A percentile compares a stretch with the other conserved stretches of the same genome.
Evolutionary conservation across 1,140 invertebrate genomes (phyloP).

Genomic region (Lordiphosa stackelbergi): DNA sequence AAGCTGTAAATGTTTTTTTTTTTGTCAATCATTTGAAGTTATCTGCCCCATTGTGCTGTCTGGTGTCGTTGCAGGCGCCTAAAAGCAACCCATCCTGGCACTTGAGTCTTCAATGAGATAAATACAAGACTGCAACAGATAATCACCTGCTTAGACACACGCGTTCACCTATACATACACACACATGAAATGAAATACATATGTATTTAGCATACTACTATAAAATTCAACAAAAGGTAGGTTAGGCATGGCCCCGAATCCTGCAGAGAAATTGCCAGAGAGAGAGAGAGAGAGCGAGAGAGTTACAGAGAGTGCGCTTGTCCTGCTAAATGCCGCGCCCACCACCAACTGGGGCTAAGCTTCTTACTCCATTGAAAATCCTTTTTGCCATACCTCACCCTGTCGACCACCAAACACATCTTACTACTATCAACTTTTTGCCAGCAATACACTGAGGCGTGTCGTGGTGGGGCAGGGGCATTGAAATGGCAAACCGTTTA

Average conservation of each 20-base stretch:
- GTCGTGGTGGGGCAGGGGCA: slow-evolving; percentile 8
- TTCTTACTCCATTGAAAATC: slow-evolving; percentile 23
- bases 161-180: slow-evolving; percentile 15
- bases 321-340: slow-evolving; percentile 55
- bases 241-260: slow-evolving; percentile 59
- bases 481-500: slow-evolving; percentile 34
- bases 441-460: slow-evolving; percentile 59
- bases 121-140: slow-evolving; percentile 70
- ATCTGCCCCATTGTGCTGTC: not conserved
- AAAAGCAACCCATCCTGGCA: slow-evolving; percentile 23
- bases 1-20: too few species aligned
- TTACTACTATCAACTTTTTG: slow-evolving; percentile 47
- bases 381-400: slow-evolving; percentile 6
- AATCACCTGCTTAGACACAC: slow-evolving; percentile 74
- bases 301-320: slow-evolving; percentile 48
- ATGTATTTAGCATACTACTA: slow-evolving; percentile 60
- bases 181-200: slow-evolving; percentile 12
- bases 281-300: slow-evolving; percentile 22
- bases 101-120: slow-evolving; percentile 65
- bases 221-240: slow-evolving; percentile 68
- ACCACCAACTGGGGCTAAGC: slow-evolving; percentile 37
- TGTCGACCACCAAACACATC: slow-evolving; percentile 3
- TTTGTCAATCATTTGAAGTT: not conserved
- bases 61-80: slow-evolving; percentile 5
- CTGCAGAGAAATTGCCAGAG: slow-evolving; percentile 8